Percentiles rank a stretch among this genome's conserved stretches.
phyloP scores from a whole-genome alignment of 2,888 invertebrate species.

The Opisthograptis luteolata region DNA sequence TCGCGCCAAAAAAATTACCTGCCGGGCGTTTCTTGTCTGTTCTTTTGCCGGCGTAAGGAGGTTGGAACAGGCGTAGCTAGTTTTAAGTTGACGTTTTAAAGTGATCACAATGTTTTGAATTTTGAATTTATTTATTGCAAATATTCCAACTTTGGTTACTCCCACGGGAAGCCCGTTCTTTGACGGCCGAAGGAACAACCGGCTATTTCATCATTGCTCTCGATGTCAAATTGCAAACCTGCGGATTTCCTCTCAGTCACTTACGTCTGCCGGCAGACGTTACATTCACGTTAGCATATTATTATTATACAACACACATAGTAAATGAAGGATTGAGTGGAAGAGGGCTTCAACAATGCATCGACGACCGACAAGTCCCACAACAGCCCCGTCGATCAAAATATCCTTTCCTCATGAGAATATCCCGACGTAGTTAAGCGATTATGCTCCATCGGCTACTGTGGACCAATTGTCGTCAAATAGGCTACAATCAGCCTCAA shows the following conservation, averaged over 20 bases:
- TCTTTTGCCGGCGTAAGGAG: too few relatives aligned
- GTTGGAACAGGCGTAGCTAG: too few relatives aligned
- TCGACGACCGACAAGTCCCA: constrained; percentile 1
- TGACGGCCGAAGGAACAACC: too few relatives aligned
- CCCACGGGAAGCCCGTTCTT: too few relatives aligned
- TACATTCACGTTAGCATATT: too few relatives aligned
- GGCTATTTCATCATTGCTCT: not conserved
- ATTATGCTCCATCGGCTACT: constrained; percentile 42
- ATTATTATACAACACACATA: not conserved
- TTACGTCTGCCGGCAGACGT: not conserved
- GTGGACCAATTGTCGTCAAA: constrained; percentile 74
- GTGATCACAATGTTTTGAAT: too few relatives aligned
- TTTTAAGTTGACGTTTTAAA: too few relatives aligned
- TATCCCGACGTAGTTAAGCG: constrained; percentile 66
- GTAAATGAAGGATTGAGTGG: not conserved
- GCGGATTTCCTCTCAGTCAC: constrained; percentile 11
- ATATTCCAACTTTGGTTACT: too few relatives aligned
- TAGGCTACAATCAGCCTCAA: constrained; percentile 77
- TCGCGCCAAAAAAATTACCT: too few relatives aligned
- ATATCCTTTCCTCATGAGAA: constrained; percentile 73
- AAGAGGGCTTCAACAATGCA: constrained; percentile 11
- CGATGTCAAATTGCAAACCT: constrained; percentile 8
- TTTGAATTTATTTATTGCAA: too few relatives aligned
- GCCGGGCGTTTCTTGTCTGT: too few relatives aligned
- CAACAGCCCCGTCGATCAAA: constrained; percentile 48